phyloP scores from a whole-genome alignment of 2,113 vertebrate species.

The Illadopsis cleaveri region DNA sequence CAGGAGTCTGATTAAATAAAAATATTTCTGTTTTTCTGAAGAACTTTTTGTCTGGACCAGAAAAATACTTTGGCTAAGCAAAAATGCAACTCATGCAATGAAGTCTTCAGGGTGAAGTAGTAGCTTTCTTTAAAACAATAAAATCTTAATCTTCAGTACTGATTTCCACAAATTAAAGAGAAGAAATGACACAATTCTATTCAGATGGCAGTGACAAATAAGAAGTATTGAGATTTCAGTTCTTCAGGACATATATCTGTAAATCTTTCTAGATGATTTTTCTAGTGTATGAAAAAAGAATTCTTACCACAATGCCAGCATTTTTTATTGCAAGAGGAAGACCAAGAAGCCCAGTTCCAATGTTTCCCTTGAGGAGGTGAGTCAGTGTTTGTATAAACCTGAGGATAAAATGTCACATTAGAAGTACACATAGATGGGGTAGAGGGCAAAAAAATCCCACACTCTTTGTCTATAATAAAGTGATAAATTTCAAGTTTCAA shows the following conservation, averaged over 20 bases:
- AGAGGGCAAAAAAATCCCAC: neutral
- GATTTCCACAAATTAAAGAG: neutral
- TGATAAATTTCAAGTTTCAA: neutral
- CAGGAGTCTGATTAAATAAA: neutral
- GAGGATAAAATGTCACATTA: neutral
- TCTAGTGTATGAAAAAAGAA: neutral
- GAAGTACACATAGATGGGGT: neutral
- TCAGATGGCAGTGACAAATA: neutral
- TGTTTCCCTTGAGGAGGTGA: conserved; percentile 89
- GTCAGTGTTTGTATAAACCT: conserved; percentile 86
- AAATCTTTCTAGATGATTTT: neutral
- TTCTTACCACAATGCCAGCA: conserved; percentile 85
- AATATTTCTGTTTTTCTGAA: neutral
- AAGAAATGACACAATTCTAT: neutral
- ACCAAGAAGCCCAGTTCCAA: conserved; percentile 87
- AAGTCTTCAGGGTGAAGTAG: neutral
- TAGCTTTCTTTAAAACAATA: neutral
- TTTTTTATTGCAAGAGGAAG: conserved; percentile 88
- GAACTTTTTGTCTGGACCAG: neutral
- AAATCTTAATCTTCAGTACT: neutral
- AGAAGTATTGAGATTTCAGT: neutral
- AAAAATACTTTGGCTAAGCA: neutral
- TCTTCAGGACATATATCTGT: neutral
- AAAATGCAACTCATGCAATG: neutral
- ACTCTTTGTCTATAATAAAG: neutral